These are phyloP conservation scores for Ascidia mentula DNA, from an alignment of 23 tunicate genomes.

Conservation along the genomic window DNA sequence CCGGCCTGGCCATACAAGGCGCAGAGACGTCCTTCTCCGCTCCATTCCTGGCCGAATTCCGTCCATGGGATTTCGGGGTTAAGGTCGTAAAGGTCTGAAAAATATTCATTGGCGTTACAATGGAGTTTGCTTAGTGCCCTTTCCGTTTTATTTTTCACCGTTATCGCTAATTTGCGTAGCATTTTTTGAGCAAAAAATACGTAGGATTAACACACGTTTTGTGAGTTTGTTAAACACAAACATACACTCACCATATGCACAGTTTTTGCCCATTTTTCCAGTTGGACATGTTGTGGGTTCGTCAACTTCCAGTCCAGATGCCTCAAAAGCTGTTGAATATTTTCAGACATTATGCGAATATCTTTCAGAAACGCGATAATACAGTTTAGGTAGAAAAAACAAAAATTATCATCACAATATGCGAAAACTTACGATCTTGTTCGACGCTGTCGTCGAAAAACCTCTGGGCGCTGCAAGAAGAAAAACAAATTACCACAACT, in stretches of 20 bases:
- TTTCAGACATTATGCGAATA: too few species aligned
- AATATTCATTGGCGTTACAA: too few species aligned
- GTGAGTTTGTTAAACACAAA: too few species aligned
- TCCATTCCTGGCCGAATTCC: neutral
- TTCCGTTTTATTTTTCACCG: too few species aligned
- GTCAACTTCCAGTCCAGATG: neutral
- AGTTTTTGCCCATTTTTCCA: neutral
- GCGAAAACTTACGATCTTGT: neutral
- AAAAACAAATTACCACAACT: neutral
- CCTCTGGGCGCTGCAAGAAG: neutral
- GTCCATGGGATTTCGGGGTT: neutral
- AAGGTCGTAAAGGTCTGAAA: neutral
- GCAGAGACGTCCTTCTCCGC: neutral
- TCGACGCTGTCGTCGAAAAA: neutral
- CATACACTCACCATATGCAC: neutral
- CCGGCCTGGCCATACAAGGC: slow-evolving; percentile 7
- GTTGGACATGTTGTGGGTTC: neutral
- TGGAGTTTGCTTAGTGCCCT: too few species aligned
- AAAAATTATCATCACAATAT: neutral
- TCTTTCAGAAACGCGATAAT: neutral
- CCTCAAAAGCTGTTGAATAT: neutral
- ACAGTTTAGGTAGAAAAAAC: neutral
- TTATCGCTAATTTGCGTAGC: too few species aligned
- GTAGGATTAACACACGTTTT: too few species aligned
- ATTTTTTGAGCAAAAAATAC: too few species aligned